Conservation (phyloP, 2,888 invertebrate genomes). For the Hanleya hanleyi region DNA sequence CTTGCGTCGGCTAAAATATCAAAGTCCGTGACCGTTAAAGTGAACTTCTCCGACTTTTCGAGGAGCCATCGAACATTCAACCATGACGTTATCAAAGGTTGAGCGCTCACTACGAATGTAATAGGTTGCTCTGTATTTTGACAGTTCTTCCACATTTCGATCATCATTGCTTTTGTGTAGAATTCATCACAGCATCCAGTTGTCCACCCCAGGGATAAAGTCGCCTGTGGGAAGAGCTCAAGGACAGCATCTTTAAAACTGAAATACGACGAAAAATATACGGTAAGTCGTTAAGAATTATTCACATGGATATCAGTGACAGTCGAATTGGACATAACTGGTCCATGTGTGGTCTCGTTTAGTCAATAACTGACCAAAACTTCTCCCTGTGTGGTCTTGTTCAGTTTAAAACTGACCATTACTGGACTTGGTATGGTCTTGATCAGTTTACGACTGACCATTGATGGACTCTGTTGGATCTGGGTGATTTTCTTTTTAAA, state of each 20-base stretch:
- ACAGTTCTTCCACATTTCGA: slow-evolving; percentile 56
- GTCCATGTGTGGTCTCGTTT: too few relatives aligned
- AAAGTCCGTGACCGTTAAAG: slow-evolving; percentile 38
- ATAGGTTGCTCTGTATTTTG: slow-evolving; percentile 57
- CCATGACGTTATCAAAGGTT: slow-evolving; percentile 36
- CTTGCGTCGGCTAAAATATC: slow-evolving; percentile 2
- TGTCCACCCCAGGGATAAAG: slow-evolving; percentile 89
- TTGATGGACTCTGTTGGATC: too few relatives aligned
- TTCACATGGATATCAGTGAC: too few relatives aligned
- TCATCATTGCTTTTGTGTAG: slow-evolving; percentile 77
- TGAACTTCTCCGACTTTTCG: slow-evolving; percentile 26
- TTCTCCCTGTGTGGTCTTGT: too few relatives aligned
- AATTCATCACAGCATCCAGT: slow-evolving; percentile 73
- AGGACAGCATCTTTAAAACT: slow-evolving; percentile 48
- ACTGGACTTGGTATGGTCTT: too few relatives aligned
- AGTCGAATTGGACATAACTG: too few relatives aligned
- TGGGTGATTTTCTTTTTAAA: too few relatives aligned
- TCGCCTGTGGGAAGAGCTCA: slow-evolving; percentile 78
- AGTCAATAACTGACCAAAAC: too few relatives aligned
- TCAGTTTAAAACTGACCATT: too few relatives aligned
- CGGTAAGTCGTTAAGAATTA: too few relatives aligned
- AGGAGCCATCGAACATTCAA: slow-evolving; percentile 42
- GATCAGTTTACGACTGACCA: too few relatives aligned
- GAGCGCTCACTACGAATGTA: slow-evolving; percentile 22
- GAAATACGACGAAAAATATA: too few relatives aligned